Evolutionary conservation across 2,113 vertebrate species (phyloP).

Genomic region (Canis aureus): DNA sequence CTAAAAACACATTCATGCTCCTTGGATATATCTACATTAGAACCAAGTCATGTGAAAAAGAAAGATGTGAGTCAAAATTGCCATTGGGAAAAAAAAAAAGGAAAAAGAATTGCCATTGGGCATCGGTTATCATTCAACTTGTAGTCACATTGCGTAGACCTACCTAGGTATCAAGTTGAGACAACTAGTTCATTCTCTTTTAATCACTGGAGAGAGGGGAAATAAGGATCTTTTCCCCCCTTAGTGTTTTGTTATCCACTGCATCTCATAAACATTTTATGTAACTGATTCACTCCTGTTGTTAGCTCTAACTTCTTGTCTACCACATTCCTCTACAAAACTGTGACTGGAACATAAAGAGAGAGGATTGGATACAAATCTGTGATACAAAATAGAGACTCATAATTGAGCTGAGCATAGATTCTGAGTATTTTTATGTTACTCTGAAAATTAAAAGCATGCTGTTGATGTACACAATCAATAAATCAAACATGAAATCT

Average conservation of each 20-base stretch:
- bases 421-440: conserved; percentile 58
- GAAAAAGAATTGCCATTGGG: background rate
- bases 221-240: background rate
- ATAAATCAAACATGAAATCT: conserved; percentile 54
- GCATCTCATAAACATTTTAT: conserved; percentile 51
- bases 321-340: conserved; percentile 66
- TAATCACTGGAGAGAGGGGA: background rate
- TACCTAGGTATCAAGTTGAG: background rate
- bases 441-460: conserved; percentile 52
- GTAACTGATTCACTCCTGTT: conserved; percentile 50
- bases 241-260: background rate
- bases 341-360: background rate
- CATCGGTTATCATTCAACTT: background rate
- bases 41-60: conserved; percentile 17
- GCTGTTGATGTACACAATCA: background rate
- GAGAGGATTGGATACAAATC: background rate
- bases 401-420: conserved; percentile 44
- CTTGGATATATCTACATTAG: background rate
- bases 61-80: background rate
- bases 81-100: background rate
- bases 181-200: background rate
- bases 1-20: background rate
- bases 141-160: background rate
- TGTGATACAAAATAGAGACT: conserved; percentile 51
- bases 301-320: conserved; percentile 41